These are phyloP conservation scores for Drosophila nebulosa DNA, from an alignment of 1,140 invertebrate species.

Conservation along the genomic window DNA sequence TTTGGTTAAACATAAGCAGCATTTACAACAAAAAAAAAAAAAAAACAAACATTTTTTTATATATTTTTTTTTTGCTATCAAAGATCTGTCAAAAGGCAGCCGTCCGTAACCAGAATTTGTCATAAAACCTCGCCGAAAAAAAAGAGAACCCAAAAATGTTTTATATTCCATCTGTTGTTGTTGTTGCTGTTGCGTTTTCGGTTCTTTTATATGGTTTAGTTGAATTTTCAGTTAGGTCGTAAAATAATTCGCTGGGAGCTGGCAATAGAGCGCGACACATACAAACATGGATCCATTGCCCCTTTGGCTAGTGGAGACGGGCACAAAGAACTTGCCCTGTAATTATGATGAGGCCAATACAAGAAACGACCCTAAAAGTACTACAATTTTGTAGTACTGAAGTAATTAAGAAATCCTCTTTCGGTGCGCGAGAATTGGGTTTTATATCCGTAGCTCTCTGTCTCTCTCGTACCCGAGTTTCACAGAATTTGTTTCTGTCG, in stretches of 20 bases:
- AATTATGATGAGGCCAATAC: constrained; percentile 79
- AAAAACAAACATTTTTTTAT: constrained; percentile 15
- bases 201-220: constrained; percentile 35
- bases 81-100: constrained; percentile 63
- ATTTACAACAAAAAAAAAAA: constrained; percentile 40
- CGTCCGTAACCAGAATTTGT: constrained; percentile 68
- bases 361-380: constrained; percentile 71
- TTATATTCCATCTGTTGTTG: neutral
- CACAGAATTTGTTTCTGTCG: constrained; percentile 60
- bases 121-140: constrained; percentile 26
- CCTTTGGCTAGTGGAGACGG: constrained; percentile 44
- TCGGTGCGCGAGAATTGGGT: constrained; percentile 29
- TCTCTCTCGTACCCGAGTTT: constrained; percentile 39
- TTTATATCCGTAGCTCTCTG: constrained; percentile 54
- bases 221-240: constrained; percentile 68
- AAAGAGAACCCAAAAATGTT: neutral
- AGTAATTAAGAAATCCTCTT: constrained; percentile 79
- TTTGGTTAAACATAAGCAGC: constrained; percentile 37
- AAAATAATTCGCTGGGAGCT: constrained; percentile 71
- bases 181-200: neutral
- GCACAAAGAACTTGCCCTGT: constrained; percentile 56
- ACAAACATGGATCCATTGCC: constrained; percentile 35
- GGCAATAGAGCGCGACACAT: constrained; percentile 72
- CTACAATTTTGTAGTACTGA: constrained; percentile 34
- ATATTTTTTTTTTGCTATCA: constrained; percentile 50